Conservation (phyloP, 2,797 vertebrate genomes). For the Chromis chromis region DNA sequence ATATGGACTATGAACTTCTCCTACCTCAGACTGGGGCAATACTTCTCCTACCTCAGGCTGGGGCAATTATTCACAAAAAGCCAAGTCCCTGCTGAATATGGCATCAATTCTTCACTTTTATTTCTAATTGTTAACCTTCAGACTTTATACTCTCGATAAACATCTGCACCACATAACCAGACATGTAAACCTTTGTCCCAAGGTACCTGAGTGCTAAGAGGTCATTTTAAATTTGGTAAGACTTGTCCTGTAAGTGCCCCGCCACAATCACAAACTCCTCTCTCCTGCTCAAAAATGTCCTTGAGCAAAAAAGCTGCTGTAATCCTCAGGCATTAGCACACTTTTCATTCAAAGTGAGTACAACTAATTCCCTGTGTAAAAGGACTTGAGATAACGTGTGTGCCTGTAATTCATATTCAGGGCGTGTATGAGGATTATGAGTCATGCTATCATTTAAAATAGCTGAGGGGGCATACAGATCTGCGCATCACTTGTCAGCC, state of each 20-base stretch:
- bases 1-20: too few relatives aligned
- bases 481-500: conserved; percentile 57
- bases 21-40: background rate
- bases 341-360: conserved; percentile 62
- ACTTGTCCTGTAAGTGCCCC: background rate
- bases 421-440: conserved; percentile 62
- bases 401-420: conserved; percentile 66
- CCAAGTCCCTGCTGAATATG: background rate
- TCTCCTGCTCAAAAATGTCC: conserved; percentile 29
- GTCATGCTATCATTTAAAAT: conserved; percentile 64
- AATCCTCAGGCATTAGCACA: conserved; percentile 62
- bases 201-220: background rate
- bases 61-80: background rate
- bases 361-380: conserved; percentile 62
- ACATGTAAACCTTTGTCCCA: background rate
- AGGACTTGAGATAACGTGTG: conserved; percentile 58
- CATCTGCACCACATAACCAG: background rate
- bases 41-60: too few relatives aligned
- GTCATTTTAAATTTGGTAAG: too few relatives aligned
- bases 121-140: background rate
- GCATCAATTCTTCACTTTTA: background rate
- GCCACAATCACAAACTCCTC: conserved; percentile 3
- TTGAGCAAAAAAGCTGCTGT: conserved; percentile 55
- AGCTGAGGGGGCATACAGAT: conserved; percentile 58
- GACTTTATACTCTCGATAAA: background rate